Evolutionary conservation across 1,140 invertebrate genomes (phyloP), one percentile per base, ranked within the genome.

Genomic region (Daktulosphaira vitifoliae): DNA sequence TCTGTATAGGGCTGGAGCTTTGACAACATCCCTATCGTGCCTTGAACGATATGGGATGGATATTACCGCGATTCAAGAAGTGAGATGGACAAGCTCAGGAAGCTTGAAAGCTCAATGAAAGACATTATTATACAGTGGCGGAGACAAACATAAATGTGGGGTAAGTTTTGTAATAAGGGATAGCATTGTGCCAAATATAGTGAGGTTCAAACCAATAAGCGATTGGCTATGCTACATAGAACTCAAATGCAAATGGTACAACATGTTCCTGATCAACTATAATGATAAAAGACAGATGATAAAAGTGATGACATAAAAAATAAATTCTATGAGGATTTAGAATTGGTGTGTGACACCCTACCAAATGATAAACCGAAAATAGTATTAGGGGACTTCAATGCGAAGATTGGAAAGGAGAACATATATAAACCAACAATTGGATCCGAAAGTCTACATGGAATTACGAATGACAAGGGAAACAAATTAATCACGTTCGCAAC

Each of bases 31-130:
- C 15, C 3, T 44, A 11, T 44, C 11, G 39, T 44, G 39, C 15
- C 39, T 44, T 44, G 39, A 44, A 16, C 39, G 39, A 44, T 44
- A 44, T 15, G 15, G 4, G 15, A 7, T 44, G 39, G 11, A 44
- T 44, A 44, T 44, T n/a, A 44, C 39, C n/a, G 39, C 44, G 8
- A 18, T 48, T 48, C 44, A 48, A 48, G 39, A 44, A 44, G 44
- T 48, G 7, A 48, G 44, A 18, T 48, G 18, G 44, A 18, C 16
- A 18, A 18, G 44, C 16, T 2, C 16, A 48, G 44, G 44, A 18
- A 48, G 44, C 20, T 48, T 20, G 20, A 44, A 44, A 9, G 20
- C 18, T 18, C 51, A 52, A 3, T 15, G 5, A 1, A 37, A 11
- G 1, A 52, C 51, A 52, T 33, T 37, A 2, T 37, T 52, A 0